Base-by-base conservation (phyloP, 2,888 invertebrate species). In the Xylota sylvarum region DNA sequence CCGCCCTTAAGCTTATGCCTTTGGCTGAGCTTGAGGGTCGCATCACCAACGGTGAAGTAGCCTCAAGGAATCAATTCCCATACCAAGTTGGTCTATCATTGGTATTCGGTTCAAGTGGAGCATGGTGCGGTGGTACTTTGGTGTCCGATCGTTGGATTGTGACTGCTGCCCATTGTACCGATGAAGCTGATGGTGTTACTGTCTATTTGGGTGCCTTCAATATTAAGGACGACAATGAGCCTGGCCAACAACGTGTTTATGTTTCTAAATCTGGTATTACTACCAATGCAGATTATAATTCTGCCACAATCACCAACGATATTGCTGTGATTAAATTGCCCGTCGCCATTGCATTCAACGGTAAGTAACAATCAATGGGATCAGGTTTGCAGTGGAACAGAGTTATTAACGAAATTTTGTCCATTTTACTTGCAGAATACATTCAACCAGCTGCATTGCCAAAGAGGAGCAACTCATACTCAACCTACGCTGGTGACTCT, bases 271-370 rank as follows among this genome's bases (percentile, higher is more conserved):
- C 37, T 0, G 87, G 89, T 30, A 88, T 90, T 17, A 48, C 88
- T 17, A 84, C 89, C 0, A 89, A 90, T 65, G 88, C 85, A 6
- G 27, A 50, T 0, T 90, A 88, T 84, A 78, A 89, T 77, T 12
- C 88, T 4, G 0, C 3, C 0, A 83, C 46, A 0, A 6, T 89
- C 4, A 10, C 48, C 48, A 90, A 91, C 17, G 91, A 91, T 70
- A 91, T 91, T 27, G 76, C 91, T 0, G 74, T 91, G 2, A 89
- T 91, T 14, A 90, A 89, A 73, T 62, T 89, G 60, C 89, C 88
- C 0, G 67, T 78, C 10, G 1, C 60, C 5, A 91, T 93, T 30
- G 82, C 85, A 17, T 89, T 93, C 56, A 92, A 91, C 83, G 91
- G 93, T 93, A 89, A 88, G 82, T 62, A 17, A 40, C 9, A 12